Evolutionary conservation across 2,797 vertebrate species (phyloP).

Genomic region (Hippopotamyrus pictus): DNA sequence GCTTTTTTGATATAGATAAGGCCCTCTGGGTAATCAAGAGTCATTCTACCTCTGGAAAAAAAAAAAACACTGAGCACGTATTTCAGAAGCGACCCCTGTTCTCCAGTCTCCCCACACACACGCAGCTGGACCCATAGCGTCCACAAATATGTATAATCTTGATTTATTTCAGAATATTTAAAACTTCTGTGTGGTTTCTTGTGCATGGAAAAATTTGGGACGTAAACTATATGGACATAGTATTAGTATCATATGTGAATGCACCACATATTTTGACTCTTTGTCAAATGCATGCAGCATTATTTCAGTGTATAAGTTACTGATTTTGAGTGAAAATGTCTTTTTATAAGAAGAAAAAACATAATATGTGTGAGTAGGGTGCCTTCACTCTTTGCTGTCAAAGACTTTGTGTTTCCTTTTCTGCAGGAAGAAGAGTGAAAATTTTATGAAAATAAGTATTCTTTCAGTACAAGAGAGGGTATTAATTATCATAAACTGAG

Average conservation of each 20-base stretch:
- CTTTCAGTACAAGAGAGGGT: constrained; percentile 11
- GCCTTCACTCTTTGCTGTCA: constrained; percentile 2
- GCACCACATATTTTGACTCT: not conserved
- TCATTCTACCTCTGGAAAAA: constrained; percentile 1
- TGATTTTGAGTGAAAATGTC: constrained; percentile 36
- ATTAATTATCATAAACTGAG: constrained; percentile 21
- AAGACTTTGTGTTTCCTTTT: constrained; percentile 8
- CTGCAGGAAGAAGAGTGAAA: not conserved
- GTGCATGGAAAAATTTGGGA: not conserved
- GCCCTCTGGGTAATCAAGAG: constrained; percentile 11
- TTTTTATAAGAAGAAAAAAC: constrained; percentile 6
- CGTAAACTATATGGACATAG: not conserved
- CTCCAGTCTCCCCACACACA: not conserved
- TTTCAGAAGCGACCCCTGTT: not conserved
- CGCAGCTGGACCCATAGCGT: not conserved
- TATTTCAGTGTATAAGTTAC: constrained; percentile 28
- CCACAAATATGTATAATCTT: not conserved
- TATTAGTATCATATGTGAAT: constrained; percentile 29
- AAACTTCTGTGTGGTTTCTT: not conserved
- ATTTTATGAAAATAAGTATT: constrained; percentile 10
- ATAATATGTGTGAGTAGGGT: not conserved
- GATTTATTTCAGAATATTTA: not conserved
- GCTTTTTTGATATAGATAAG: constrained; percentile 7
- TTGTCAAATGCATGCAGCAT: constrained; percentile 22
- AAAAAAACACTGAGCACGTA: not conserved